Evolutionary conservation across 1,140 invertebrate genomes (phyloP).

Genomic region (Centruroides sculpturatus): DNA sequence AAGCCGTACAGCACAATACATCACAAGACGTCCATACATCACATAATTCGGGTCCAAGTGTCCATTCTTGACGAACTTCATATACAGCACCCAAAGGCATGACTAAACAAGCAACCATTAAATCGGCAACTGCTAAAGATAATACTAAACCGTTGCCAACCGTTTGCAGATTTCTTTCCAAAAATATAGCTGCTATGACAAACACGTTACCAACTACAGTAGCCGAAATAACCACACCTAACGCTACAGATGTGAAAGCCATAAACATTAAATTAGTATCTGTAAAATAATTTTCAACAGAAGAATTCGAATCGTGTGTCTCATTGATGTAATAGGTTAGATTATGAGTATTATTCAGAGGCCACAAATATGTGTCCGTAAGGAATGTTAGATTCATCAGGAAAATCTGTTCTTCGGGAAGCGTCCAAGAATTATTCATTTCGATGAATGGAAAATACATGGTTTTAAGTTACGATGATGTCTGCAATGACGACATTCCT

Average conservation of each 20-base stretch:
- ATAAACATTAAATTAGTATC: too few species aligned
- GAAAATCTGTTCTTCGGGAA: too few species aligned
- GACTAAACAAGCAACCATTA: constrained; percentile 68
- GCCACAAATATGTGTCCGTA: too few species aligned
- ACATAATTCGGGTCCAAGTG: constrained; percentile 66
- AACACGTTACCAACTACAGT: constrained; percentile 66
- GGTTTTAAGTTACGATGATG: too few species aligned
- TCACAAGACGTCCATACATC: constrained; percentile 89
- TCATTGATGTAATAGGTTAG: too few species aligned
- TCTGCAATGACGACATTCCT: too few species aligned
- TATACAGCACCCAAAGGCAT: constrained; percentile 74
- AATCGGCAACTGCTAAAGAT: constrained; percentile 69
- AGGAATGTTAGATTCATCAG: too few species aligned
- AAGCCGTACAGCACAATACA: constrained; percentile 83
- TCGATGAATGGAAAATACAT: too few species aligned
- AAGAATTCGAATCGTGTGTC: too few species aligned
- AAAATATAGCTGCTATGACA: constrained; percentile 78
- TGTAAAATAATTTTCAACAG: too few species aligned
- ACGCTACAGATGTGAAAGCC: not conserved
- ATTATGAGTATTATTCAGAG: too few species aligned
- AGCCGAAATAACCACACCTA: constrained; percentile 11
- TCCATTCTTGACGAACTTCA: constrained; percentile 60
- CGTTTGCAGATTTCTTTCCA: constrained; percentile 72
- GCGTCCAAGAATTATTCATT: too few species aligned
- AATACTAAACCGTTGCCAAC: constrained; percentile 77